Conservation (phyloP, 2,888 invertebrate species). For the Embidobia sp. region DNA sequence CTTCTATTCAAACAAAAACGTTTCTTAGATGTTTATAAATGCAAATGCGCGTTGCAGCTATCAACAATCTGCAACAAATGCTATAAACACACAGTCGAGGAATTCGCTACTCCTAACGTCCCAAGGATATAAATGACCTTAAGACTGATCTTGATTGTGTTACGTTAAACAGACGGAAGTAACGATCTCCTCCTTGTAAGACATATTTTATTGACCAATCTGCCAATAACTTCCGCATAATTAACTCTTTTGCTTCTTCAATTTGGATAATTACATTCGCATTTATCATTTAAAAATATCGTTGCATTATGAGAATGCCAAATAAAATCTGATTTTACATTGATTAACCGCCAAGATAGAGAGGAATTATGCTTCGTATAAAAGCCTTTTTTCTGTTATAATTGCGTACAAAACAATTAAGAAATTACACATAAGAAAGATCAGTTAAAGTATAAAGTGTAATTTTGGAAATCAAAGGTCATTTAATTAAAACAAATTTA, state of each 20-base stretch:
- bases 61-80: slow-evolving; percentile 47
- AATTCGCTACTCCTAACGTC: slow-evolving; percentile 39
- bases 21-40: background rate
- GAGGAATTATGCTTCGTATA: slow-evolving; percentile 3
- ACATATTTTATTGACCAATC: slow-evolving; percentile 29
- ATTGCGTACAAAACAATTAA: background rate
- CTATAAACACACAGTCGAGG: slow-evolving; percentile 41
- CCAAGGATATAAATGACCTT: slow-evolving; percentile 57
- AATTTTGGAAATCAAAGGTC: too few relatives aligned
- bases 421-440: too few relatives aligned
- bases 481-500: too few relatives aligned
- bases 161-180: slow-evolving; percentile 60
- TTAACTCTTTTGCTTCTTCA: slow-evolving; percentile 12
- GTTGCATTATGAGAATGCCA: slow-evolving; percentile 12
- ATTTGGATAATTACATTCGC: slow-evolving; percentile 28
- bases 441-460: too few relatives aligned
- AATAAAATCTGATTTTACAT: slow-evolving; percentile 22
- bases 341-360: slow-evolving; percentile 20
- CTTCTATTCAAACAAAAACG: background rate
- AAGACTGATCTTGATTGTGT: slow-evolving; percentile 63
- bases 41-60: slow-evolving; percentile 27
- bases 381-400: background rate
- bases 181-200: slow-evolving; percentile 8
- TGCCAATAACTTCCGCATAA: slow-evolving; percentile 41
- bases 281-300: slow-evolving; percentile 24